Evolutionary conservation across 2,113 vertebrate genomes (phyloP), one percentile per base, ranked within the genome.

Genomic region (Nothobranchius furzeri): DNA sequence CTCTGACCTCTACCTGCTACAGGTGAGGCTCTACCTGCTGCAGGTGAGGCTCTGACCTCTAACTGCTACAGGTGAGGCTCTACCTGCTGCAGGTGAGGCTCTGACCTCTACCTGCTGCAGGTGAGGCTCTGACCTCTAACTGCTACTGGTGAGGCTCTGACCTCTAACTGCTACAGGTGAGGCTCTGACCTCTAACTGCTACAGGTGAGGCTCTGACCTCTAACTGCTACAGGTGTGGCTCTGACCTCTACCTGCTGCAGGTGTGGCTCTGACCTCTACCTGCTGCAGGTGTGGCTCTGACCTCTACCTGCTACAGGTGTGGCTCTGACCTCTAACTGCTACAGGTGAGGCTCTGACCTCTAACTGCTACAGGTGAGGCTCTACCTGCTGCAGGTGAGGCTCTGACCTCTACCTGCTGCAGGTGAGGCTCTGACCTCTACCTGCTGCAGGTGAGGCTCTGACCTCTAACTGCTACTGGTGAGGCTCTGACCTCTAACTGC

Each of bases 401-500:
- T n/a, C n/a, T n/a, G n/a, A n/a, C n/a, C n/a, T n/a, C n/a, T 99
- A 98, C 81, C 80, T 98, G 95, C 88, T 94, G 35, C 94, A 94
- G 92, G 92, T 94, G 51, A 56, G 24, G 25, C 93, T 95, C 70
- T 95, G n/a, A n/a, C n/a, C n/a, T n/a, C n/a, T n/a, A 95, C 88
- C 88, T 95, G 68, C 87, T 94, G 36, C 93, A 94, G 92, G 93
- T 51, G 96, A 98, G 83, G 94, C 95, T 8, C 98, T 98, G 65
- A 98, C 67, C 95, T 98, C 99, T 87, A n/a, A n/a, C n/a, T n/a
- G n/a, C n/a, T n/a, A n/a, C n/a, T n/a, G n/a, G n/a, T n/a, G n/a
- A n/a, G n/a, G n/a, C n/a, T n/a, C n/a, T 98, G n/a, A n/a, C n/a
- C n/a, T n/a, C n/a, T n/a, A 99, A 90, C 91, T 96, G 13, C 62